Conservation (phyloP, 2,888 invertebrate genomes). For the Bellardia pandia region DNA sequence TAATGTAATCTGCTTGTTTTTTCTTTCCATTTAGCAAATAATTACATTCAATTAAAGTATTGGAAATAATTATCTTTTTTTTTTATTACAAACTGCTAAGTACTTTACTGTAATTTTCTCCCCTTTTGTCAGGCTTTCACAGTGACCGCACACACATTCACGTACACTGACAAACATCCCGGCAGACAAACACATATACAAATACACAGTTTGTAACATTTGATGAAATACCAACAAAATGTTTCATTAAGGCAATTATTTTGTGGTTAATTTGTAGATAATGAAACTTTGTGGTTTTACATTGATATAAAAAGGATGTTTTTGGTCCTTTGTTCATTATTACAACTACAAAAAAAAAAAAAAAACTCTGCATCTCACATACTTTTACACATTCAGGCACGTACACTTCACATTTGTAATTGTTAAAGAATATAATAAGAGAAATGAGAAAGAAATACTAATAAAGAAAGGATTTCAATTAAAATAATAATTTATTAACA, state of each 20-base stretch:
- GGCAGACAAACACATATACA: background rate
- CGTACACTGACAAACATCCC: background rate
- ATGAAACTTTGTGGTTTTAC: conserved; percentile 71
- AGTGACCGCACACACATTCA: conserved; percentile 19
- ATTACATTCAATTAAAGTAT: conserved; percentile 54
- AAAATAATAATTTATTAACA: conserved; percentile 41
- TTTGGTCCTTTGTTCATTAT: conserved; percentile 25
- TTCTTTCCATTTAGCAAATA: conserved; percentile 1
- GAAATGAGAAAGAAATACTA: background rate
- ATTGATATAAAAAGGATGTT: conserved; percentile 49
- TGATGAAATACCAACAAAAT: conserved; percentile 70
- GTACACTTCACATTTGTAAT: background rate
- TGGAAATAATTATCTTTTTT: conserved; percentile 17
- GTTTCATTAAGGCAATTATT: conserved; percentile 76
- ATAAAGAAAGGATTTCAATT: conserved; percentile 50
- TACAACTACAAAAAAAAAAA: conserved; percentile 18
- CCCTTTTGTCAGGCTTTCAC: background rate
- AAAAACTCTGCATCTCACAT: background rate
- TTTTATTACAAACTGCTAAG: background rate
- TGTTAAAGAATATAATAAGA: background rate
- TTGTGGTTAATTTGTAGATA: conserved; percentile 77
- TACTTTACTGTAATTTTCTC: conserved; percentile 25
- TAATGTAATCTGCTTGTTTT: background rate
- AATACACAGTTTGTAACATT: conserved; percentile 42
- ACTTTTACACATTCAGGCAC: background rate